Evolutionary conservation across 2,888 invertebrate species (phyloP).

Genomic region (Cephus spinipes): DNA sequence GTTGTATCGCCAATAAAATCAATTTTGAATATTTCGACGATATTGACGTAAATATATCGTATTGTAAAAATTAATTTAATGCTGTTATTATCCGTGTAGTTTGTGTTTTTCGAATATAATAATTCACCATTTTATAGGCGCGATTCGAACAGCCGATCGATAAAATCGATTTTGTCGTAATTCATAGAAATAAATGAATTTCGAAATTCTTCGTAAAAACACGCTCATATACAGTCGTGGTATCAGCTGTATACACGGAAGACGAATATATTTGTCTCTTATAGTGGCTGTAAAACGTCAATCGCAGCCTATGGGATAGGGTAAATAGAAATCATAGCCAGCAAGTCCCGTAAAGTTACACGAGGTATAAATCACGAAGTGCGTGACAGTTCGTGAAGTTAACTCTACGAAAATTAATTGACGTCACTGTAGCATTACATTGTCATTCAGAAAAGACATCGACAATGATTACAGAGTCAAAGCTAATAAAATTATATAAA

Average conservation of each 20-base stretch:
- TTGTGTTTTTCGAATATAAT: not conserved
- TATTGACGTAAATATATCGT: not conserved
- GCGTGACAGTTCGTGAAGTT: not conserved
- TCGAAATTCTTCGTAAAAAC: not conserved
- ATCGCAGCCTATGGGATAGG: constrained; percentile 33
- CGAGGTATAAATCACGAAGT: constrained; percentile 33
- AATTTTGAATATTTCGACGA: not conserved
- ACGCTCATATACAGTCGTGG: not conserved
- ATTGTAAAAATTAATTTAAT: not conserved
- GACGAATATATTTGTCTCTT: not conserved
- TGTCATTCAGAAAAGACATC: not conserved
- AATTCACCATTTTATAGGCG: not conserved
- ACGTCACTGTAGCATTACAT: not conserved
- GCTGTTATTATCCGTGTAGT: not conserved
- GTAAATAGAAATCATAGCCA: constrained; percentile 45
- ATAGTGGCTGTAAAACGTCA: not conserved
- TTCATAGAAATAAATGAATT: not conserved
- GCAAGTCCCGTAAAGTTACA: constrained; percentile 31
- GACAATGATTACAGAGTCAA: not conserved
- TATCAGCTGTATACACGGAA: not conserved
- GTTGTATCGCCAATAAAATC: not conserved
- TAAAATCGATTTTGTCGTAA: not conserved
- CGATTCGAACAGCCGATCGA: not conserved
- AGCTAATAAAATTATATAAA: not conserved
- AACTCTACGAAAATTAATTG: not conserved